Conservation (phyloP, 1,140 invertebrate genomes). For the Argopecten irradians region DNA sequence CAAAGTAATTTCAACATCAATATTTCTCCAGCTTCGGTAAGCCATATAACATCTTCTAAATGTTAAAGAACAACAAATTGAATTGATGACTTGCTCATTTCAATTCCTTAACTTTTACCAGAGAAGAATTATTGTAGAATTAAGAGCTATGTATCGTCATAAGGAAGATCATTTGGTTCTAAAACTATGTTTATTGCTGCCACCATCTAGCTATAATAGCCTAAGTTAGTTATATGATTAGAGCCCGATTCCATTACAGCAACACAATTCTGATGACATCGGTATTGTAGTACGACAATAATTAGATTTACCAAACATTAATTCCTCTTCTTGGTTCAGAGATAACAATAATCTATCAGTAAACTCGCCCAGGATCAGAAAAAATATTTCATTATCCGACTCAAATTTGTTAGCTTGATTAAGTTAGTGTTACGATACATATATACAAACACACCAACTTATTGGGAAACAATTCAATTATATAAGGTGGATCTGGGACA, state of each 20-base stretch:
- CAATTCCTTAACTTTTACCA: not conserved
- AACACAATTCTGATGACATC: not conserved
- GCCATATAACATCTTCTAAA: too few relatives aligned
- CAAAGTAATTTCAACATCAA: too few relatives aligned
- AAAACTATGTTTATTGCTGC: not conserved
- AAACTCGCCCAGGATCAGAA: not conserved
- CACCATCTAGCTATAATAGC: not conserved
- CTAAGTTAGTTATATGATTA: not conserved
- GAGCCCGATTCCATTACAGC: not conserved
- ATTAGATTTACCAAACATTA: slow-evolving; percentile 19
- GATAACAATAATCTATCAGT: slow-evolving; percentile 4
- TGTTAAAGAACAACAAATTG: too few relatives aligned
- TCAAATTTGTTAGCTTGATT: slow-evolving; percentile 23
- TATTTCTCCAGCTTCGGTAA: too few relatives aligned
- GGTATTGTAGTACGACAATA: not conserved
- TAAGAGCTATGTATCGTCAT: not conserved
- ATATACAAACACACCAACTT: slow-evolving; percentile 17
- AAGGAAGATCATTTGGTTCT: not conserved
- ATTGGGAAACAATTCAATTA: slow-evolving; percentile 23
- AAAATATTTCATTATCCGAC: not conserved
- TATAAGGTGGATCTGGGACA: not conserved
- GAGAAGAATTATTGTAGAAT: not conserved
- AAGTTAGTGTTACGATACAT: slow-evolving; percentile 11
- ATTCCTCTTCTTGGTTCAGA: not conserved
- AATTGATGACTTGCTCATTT: not conserved